Evolutionary conservation across 2,797 vertebrate genomes (phyloP).

Genomic region (Propithecus deckenii): DNA sequence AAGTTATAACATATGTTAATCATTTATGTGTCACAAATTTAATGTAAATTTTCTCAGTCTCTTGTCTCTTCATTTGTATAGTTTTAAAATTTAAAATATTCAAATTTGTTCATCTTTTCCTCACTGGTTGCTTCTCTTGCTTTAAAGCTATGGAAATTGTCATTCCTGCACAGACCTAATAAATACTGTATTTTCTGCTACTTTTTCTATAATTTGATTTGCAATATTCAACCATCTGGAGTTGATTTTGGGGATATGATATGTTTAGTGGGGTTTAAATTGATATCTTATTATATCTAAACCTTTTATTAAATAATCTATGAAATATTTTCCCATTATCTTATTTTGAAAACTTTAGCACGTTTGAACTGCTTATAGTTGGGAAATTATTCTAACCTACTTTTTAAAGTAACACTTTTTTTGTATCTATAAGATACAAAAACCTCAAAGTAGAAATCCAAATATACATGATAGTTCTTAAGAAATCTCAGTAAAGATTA

Average conservation of each 20-base stretch:
- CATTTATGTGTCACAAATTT: neutral
- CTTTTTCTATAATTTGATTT: conserved; percentile 2
- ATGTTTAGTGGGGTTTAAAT: neutral
- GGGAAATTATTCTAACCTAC: neutral
- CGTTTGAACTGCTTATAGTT: neutral
- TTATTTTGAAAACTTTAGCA: conserved; percentile 37
- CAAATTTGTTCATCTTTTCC: conserved; percentile 19
- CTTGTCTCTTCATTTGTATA: neutral
- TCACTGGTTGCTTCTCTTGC: neutral
- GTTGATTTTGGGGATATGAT: neutral
- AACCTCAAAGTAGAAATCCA: conserved; percentile 37
- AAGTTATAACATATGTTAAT: neutral
- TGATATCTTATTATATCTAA: neutral
- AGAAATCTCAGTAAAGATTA: neutral
- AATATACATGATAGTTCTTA: neutral
- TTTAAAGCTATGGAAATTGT: neutral
- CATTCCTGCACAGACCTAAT: neutral
- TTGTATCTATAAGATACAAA: neutral
- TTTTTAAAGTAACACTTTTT: conserved; percentile 25
- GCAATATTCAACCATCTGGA: neutral
- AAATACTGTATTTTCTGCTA: neutral
- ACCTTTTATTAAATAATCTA: conserved; percentile 3
- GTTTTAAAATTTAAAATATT: conserved; percentile 30
- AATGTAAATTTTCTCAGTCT: neutral
- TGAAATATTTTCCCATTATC: neutral